Conservation (phyloP, 2,888 invertebrate genomes). For the Halictus quadricinctus region DNA sequence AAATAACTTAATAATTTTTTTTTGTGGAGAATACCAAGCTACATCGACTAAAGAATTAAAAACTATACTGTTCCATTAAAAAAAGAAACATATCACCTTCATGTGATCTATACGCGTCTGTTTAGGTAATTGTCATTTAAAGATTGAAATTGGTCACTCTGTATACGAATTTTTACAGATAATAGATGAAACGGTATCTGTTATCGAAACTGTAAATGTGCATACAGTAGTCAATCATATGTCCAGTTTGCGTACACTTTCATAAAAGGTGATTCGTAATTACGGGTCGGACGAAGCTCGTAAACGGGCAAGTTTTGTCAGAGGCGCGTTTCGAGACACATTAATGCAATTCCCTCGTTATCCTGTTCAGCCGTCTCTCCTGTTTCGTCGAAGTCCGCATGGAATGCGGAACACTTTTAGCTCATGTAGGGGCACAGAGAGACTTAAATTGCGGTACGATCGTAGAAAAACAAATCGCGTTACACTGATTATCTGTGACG, state of each 20-base stretch:
- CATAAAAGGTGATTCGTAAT: conserved; percentile 54
- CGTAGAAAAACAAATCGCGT: conserved; percentile 54
- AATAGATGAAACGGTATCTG: neutral
- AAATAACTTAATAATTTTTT: too few species aligned
- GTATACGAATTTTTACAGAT: neutral
- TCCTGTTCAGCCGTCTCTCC: conserved; percentile 30
- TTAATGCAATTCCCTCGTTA: conserved; percentile 65
- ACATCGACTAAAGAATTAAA: too few species aligned
- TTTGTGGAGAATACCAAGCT: too few species aligned
- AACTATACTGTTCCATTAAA: too few species aligned
- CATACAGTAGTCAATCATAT: neutral
- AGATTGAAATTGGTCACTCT: neutral
- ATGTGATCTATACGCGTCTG: too few species aligned
- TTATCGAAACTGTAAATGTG: neutral
- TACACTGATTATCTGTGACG: conserved; percentile 45
- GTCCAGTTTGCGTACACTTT: neutral
- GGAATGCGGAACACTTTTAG: conserved; percentile 27
- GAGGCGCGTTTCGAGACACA: conserved; percentile 18
- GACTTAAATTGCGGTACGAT: conserved; percentile 31
- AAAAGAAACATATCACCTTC: too few species aligned
- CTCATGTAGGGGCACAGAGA: conserved; percentile 35
- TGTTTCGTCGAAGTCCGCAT: conserved; percentile 33
- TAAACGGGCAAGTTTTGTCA: conserved; percentile 42
- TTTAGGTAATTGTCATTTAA: neutral
- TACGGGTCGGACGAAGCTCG: conserved; percentile 27